Base-by-base conservation (phyloP, 2,888 invertebrate genomes). In the Charanyca ferruginea region DNA sequence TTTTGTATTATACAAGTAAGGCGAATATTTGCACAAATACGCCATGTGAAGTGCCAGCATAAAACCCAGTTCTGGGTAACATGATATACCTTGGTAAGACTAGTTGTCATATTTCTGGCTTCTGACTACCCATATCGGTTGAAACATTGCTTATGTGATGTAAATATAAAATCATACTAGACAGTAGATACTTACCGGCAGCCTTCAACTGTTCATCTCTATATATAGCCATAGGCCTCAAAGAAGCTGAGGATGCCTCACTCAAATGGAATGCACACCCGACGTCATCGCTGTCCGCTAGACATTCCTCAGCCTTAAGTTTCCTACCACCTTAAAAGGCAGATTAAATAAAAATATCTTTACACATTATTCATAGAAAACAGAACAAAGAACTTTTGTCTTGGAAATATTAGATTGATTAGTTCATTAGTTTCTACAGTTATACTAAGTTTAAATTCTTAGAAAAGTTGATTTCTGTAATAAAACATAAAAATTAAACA, bases 211-310 rank as follows among this genome's bases (percentile, higher is more conserved):
- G 95, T 47, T 95, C 95, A 58, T 94, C 92, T 82, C 96, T 89
- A 58, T 95, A 96, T 0, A 91, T 86, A n/a, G 94, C 92, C 87
- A 94, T 87, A 9, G 89, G 94, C 44, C 96, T 85, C 2, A 95
- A 73, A 1, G 93, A 88, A 0, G 94, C 89, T 5, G 93, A 93
- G 1, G 94, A 90, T 0, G 95, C 87, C 81, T 96, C 96, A 71
- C 94, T 94, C 13, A 96, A 85, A 69, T 94, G 88, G 77, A 94
- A 96, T 1, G 94, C 93, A 71, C 93, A 91, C 20, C 88, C 90
- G 1, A 71, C 71, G 47, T 95, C 91, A 73, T 91, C 87, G 44
- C 83, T 85, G 3, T 79, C 88, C 6, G 88, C 83, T 54, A 95
- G 71, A 74, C 87, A 89, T 78, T 94, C 93, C 42, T 93, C 94